These are phyloP conservation scores for Coregonus ussuriensis DNA, from an alignment of 2,797 vertebrate species.

Conservation along the genomic window DNA sequence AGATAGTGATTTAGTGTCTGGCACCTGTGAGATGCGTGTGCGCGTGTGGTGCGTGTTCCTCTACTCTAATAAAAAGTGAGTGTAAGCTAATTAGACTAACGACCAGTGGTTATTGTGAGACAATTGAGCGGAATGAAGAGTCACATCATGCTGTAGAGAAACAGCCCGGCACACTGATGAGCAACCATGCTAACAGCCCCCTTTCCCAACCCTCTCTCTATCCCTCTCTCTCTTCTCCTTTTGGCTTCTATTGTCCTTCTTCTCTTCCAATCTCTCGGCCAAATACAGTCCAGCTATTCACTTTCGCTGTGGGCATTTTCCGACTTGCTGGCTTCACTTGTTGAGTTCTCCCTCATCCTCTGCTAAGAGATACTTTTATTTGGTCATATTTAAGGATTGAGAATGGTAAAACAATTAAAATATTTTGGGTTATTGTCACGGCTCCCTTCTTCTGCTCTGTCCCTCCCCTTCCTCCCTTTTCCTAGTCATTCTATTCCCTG, in stretches of 20 bases:
- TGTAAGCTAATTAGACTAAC: constrained; percentile 60
- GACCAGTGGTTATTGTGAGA: constrained; percentile 42
- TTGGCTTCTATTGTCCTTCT: constrained; percentile 1
- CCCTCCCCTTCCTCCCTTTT: neutral
- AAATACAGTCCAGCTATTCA: constrained; percentile 22
- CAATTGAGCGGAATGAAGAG: constrained; percentile 34
- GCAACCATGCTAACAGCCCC: neutral
- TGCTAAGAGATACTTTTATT: constrained; percentile 26
- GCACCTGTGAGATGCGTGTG: constrained; percentile 32
- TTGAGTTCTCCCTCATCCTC: constrained; percentile 28
- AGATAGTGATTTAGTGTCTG: constrained; percentile 60
- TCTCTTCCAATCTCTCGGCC: constrained; percentile 2
- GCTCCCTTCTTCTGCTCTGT: constrained; percentile 16
- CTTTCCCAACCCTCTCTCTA: neutral
- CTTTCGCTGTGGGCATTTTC: neutral
- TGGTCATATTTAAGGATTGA: constrained; percentile 41
- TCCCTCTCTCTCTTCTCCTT: neutral
- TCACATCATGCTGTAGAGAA: constrained; percentile 34
- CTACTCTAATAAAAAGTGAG: constrained; percentile 48
- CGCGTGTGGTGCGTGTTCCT: constrained; percentile 27
- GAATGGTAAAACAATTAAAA: constrained; percentile 31
- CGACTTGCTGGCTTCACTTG: constrained; percentile 15
- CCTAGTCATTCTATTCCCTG: neutral
- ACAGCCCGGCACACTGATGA: neutral
- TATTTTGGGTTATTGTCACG: constrained; percentile 39